Evolutionary conservation across 2,888 invertebrate species (phyloP).

Genomic region (Microctonus aethiopoides): DNA sequence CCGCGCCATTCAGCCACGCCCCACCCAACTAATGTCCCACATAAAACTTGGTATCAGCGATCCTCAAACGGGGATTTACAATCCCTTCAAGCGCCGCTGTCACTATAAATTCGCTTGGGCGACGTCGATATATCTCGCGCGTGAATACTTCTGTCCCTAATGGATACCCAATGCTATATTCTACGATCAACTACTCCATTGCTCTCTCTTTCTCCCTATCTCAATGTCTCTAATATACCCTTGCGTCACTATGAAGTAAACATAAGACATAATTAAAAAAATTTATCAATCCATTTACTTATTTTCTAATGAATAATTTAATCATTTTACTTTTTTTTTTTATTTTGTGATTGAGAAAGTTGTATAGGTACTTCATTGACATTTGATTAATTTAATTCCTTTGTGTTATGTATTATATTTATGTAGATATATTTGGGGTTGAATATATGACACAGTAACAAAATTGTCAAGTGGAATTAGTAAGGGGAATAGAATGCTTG

Average conservation of each 20-base stretch:
- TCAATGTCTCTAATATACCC: not conserved
- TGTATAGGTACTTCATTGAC: not conserved
- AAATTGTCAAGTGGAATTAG: conserved; percentile 21
- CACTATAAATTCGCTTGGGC: conserved; percentile 64
- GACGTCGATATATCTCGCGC: conserved; percentile 65
- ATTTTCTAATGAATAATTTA: no score
- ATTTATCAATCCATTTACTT: no score
- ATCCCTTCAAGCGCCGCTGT: conserved; percentile 67
- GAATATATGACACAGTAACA: not conserved
- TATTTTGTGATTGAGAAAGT: not conserved
- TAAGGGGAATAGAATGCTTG: conserved; percentile 27
- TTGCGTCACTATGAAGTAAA: not conserved
- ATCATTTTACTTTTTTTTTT: no score
- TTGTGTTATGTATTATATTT: not conserved
- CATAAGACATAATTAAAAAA: not conserved
- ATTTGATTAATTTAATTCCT: not conserved
- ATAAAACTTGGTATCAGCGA: conserved; percentile 68
- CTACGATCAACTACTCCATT: conserved; percentile 20
- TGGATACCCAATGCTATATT: conserved; percentile 55
- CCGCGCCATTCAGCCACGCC: conserved; percentile 65
- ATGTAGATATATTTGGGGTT: no score
- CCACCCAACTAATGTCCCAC: conserved; percentile 67
- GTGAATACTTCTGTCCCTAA: conserved; percentile 66
- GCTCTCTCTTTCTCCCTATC: not conserved
- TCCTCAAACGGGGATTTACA: conserved; percentile 68